Percentiles rank a stretch among this genome's conserved stretches.
Evolutionary conservation across 2,113 vertebrate species (phyloP).

Genomic region (Climacteris rufus): DNA sequence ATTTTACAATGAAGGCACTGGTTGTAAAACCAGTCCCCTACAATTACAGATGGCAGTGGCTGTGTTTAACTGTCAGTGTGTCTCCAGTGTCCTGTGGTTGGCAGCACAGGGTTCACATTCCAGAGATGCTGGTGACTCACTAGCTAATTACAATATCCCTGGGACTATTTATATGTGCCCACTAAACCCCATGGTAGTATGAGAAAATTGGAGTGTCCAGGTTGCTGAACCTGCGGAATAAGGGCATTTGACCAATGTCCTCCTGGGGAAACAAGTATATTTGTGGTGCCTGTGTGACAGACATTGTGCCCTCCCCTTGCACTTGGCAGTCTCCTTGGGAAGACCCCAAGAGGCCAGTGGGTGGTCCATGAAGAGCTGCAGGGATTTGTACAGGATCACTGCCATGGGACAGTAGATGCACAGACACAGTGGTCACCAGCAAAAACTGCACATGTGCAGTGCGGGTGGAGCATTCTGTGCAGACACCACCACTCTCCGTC

Average conservation of each 20-base stretch:
- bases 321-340: not conserved
- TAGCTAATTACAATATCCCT: constrained; percentile 46
- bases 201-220: not conserved
- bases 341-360: not conserved
- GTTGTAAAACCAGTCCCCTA: not conserved
- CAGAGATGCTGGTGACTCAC: constrained; percentile 9
- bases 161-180: constrained; percentile 15
- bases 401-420: not conserved
- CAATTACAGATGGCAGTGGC: constrained; percentile 5
- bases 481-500: not conserved
- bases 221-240: not conserved
- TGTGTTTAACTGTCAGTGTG: not conserved
- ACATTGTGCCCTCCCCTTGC: not conserved
- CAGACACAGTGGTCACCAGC: not conserved
- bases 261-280: not conserved
- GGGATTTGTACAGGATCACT: not conserved
- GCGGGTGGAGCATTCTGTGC: not conserved
- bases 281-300: not conserved
- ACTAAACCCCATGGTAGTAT: not conserved
- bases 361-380: not conserved
- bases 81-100: not conserved
- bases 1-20: not conserved
- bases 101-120: not conserved
- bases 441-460: not conserved
- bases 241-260: accelerated